A percentile compares a stretch with the other conserved stretches of the same genome.
Evolutionary conservation across 1,140 invertebrate genomes (phyloP).

Genomic region (Calephelis nemesis): DNA sequence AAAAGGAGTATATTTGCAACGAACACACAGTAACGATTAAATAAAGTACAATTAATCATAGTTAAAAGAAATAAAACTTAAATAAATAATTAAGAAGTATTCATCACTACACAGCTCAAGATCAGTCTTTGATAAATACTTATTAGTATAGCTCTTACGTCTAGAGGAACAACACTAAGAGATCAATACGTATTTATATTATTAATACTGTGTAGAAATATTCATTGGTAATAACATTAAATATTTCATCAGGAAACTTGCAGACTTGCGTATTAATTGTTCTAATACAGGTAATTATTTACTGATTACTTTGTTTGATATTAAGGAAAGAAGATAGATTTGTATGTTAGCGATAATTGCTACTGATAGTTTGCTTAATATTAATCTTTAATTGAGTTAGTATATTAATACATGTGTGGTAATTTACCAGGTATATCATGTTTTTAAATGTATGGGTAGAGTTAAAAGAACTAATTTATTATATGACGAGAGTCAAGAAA

Average conservation of each 20-base stretch:
- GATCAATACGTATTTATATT: constrained; percentile 40
- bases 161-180: constrained; percentile 70
- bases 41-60: constrained; percentile 61
- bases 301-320: no score
- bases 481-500: no score
- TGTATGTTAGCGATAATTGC: no score
- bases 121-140: constrained; percentile 62
- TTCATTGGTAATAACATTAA: constrained; percentile 6
- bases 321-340: no score
- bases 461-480: no score
- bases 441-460: no score
- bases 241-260: constrained; percentile 2
- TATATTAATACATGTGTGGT: no score
- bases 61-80: constrained; percentile 56
- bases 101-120: constrained; percentile 56
- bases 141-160: constrained; percentile 43
- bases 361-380: no score
- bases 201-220: constrained; percentile 9
- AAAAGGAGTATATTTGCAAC: constrained; percentile 78
- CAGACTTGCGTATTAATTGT: background rate
- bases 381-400: no score
- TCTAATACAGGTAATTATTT: background rate
- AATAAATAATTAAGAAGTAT: constrained; percentile 54
- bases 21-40: constrained; percentile 74
- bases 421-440: no score